Conservation (phyloP, 1,140 invertebrate species). For the Diuraphis noxia region DNA sequence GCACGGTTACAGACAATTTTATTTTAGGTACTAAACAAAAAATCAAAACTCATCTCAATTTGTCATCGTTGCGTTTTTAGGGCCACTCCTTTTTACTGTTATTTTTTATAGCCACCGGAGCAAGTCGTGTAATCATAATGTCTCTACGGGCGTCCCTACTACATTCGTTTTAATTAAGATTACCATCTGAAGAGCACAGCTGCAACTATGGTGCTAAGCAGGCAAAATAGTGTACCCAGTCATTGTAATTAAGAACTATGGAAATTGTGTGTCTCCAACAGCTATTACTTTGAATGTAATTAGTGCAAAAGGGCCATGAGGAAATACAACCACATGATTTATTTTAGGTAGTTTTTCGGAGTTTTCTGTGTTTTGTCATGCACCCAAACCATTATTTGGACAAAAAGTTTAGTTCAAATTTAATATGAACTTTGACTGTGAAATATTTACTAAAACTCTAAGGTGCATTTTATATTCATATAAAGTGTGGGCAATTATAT, state of each 20-base stretch:
- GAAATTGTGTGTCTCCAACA: constrained; percentile 50
- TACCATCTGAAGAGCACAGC: constrained; percentile 50
- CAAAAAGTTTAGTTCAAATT: constrained; percentile 47
- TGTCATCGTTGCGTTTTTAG: background rate
- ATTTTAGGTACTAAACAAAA: background rate
- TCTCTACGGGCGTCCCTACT: constrained; percentile 45
- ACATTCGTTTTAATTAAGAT: constrained; percentile 54
- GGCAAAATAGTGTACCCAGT: constrained; percentile 48
- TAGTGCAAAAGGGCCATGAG: constrained; percentile 37
- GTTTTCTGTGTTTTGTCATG: constrained; percentile 44
- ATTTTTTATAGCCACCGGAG: constrained; percentile 31
- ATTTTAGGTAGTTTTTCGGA: constrained; percentile 47
- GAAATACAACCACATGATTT: constrained; percentile 50
- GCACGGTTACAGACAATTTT: no score
- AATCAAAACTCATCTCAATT: constrained; percentile 45
- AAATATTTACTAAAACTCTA: constrained; percentile 24
- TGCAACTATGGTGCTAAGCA: constrained; percentile 45
- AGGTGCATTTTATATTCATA: constrained; percentile 41
- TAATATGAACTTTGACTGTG: constrained; percentile 29
- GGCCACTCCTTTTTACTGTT: constrained; percentile 39
- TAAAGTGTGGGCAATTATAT: background rate
- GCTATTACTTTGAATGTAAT: constrained; percentile 53
- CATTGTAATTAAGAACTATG: constrained; percentile 53
- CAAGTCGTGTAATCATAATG: constrained; percentile 46
- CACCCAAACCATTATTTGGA: background rate